Evolutionary conservation across 2,797 vertebrate species (phyloP), one percentile per base, ranked within the genome.

Genomic region (Orientallactaga sibirica): DNA sequence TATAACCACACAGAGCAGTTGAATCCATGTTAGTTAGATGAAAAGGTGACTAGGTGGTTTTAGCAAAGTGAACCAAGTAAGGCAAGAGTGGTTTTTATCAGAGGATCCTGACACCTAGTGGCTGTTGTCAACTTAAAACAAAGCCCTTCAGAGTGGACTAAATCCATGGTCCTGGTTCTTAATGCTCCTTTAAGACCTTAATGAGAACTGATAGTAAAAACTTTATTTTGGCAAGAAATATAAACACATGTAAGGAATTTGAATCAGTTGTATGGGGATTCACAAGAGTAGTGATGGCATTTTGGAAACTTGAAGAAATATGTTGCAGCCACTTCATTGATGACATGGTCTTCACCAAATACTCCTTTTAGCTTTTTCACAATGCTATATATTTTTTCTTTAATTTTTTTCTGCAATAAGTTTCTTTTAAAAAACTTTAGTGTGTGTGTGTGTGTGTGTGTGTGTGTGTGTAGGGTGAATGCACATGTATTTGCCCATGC

Each of bases 91-190:
- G 58, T 70, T 92, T 96, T 85, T 85, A 48, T 55, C 5, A 20
- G 77, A n/a, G 41, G n/a, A 37, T 78, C 33, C 93, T 91, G 91
- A 94, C 82, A 85, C 78, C 87, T 73, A 88, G 93, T 80, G 87
- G 67, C 14, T 4, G 7, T 22, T 70, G 41, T n/a, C 58, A 48
- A 24, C 37, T 82, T 74, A 68, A 79, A n/a, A 76, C 14, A 77
- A 64, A 71, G 12, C 6, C 43, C 15, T 80, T 71, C 16, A 62
- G 61, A 27, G n/a, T 8, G 52, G 19, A 14, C 27, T 76, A 25
- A 76, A 11, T 78, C 29, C 81, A 58, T 0, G 11, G 43, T 87
- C 43, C 19, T 18, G 43, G n/a, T 91, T 66, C 41, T 22, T 27
- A 29, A 94, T 27, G 24, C 66, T 66, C n/a, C 62, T 90, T 82